Percentiles rank a stretch among this genome's conserved stretches.
phyloP scores from a whole-genome alignment of 2,113 vertebrate genomes.

The Hemichromis elongatus region DNA sequence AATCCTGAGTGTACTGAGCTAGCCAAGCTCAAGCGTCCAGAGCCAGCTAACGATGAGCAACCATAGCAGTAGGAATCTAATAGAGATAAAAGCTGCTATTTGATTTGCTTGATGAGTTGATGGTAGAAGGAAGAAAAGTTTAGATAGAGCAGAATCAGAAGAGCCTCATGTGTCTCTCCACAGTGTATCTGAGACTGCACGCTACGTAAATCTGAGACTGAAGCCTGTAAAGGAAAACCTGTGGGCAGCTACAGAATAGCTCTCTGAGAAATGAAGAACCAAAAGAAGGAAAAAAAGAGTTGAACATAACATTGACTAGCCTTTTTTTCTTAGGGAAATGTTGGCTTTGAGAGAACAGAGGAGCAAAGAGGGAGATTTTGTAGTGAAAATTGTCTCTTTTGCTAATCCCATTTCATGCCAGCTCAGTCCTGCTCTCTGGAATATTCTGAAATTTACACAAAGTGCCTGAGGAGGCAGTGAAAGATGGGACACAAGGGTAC shows the following conservation, averaged over 20 bases:
- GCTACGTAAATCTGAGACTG: not conserved
- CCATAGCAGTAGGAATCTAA: not conserved
- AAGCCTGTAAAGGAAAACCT: not conserved
- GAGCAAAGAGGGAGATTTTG: conserved; percentile 26
- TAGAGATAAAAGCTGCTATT: conserved; percentile 9
- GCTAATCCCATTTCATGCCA: conserved; percentile 71
- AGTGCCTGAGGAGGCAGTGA: not conserved
- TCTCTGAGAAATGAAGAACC: not conserved
- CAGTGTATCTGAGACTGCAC: not conserved
- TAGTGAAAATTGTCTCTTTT: conserved; percentile 65
- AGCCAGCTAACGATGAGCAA: not conserved
- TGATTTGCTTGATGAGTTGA: conserved; percentile 29
- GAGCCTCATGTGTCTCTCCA: not conserved
- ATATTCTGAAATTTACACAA: conserved; percentile 53
- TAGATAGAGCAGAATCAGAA: not conserved
- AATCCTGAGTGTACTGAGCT: not conserved
- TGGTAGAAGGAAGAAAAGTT: not conserved
- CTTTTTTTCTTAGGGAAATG: not conserved
- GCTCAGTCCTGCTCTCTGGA: conserved; percentile 51
- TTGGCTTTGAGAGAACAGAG: conserved; percentile 37
- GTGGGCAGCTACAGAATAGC: not conserved
- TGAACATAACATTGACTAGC: not conserved
- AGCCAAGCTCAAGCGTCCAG: too few species aligned
- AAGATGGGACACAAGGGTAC: not conserved
- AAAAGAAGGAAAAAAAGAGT: not conserved